These are phyloP conservation scores for Elaphurus davidianus DNA, from an alignment of 2,113 vertebrate species.

Conservation along the genomic window DNA sequence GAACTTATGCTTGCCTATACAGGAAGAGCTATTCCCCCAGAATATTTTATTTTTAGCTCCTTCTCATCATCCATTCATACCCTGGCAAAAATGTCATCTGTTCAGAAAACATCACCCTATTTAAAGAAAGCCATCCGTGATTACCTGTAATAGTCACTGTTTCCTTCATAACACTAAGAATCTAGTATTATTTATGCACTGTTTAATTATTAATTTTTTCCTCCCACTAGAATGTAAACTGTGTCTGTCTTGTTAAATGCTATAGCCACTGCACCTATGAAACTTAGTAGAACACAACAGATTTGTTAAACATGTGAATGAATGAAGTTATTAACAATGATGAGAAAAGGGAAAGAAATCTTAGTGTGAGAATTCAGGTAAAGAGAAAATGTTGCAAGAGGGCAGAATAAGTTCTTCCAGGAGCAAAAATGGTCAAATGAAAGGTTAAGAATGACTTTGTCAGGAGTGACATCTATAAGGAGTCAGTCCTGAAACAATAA, in stretches of 20 bases:
- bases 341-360: not conserved
- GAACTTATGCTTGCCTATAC: not conserved
- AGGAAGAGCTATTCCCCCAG: not conserved
- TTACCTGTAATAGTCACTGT: not conserved
- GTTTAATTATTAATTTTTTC: not conserved
- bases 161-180: not conserved
- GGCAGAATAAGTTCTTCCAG: not conserved
- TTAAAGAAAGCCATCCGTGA: not conserved
- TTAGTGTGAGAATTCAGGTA: not conserved
- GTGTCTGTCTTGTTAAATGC: not conserved
- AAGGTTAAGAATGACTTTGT: not conserved
- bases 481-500: not conserved
- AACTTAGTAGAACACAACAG: not conserved
- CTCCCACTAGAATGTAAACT: not conserved
- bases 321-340: not conserved
- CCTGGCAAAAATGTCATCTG: not conserved
- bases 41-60: not conserved
- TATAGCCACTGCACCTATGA: not conserved
- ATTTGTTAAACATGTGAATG: not conserved
- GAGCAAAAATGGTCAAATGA: not conserved
- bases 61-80: not conserved
- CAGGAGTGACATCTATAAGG: not conserved
- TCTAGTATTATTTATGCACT: not conserved
- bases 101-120: not conserved
- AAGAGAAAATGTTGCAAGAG: fast-evolving